Evolutionary conservation across 2,888 invertebrate species (phyloP), one percentile per base, ranked within the genome.

Genomic region (Drosophila imparisetae): DNA sequence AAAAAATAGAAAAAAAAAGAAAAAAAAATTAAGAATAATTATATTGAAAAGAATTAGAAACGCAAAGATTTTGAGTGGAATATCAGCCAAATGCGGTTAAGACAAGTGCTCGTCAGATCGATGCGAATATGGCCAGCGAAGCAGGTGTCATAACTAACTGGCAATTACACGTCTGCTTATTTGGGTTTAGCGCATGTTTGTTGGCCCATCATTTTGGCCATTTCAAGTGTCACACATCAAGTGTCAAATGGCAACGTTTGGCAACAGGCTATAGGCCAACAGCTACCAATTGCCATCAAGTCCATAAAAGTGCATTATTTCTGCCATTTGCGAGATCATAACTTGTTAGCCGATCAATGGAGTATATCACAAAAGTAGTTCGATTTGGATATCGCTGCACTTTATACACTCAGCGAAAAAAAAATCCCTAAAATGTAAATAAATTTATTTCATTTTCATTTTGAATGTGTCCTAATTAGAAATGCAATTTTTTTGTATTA

Each of bases 111-210:
- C 21, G 42, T 8, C 55, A 40, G 38, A n/a, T n/a, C 13, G 55
- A 18, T 36, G 34, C 61, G 21, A 59, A 71, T 59, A 72, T 59
- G 72, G 75, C 40, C 54, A 11, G 63, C 49, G 45, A 48, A 63
- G 58, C 88, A 84, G 84, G 84, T 84, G 84, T 88, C 88, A 84
- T 78, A 88, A 88, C 86, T 70, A 75, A 83, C 78, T 68, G 72
- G 66, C 75, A 75, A 83, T 75, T 80, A 82, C 78, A 72, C 54
- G 68, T 66, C 4, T 8, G 42, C 52, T 42, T 27, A 60, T 72
- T 77, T 59, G 83, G 78, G 68, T 69, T 50, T 11, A 66, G 45
- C 53, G 40, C 27, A 66, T 64, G 64, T 74, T 57, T 50, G n/a
- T 40, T 73, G 38, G 60, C 27, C 4, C 40, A 57, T 48, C 38